These are phyloP conservation scores for Engystomops pustulosus DNA, from an alignment of 2,113 vertebrate species.

Conservation along the genomic window DNA sequence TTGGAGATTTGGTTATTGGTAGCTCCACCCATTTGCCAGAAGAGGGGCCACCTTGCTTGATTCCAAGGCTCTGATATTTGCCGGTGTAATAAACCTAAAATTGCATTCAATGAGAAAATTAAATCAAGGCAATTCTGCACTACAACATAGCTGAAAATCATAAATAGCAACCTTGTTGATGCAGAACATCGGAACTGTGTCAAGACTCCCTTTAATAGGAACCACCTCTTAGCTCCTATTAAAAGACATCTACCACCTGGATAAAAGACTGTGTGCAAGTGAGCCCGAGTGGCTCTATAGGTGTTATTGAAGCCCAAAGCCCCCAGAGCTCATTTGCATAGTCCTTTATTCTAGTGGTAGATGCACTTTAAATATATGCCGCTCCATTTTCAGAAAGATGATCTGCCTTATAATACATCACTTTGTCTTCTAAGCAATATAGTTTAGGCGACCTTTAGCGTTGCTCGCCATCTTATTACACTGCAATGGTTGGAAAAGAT, in stretches of 20 bases:
- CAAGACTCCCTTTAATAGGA: not conserved
- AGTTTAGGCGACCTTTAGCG: not conserved
- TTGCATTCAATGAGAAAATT: not conserved
- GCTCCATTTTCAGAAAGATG: not conserved
- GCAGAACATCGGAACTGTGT: not conserved
- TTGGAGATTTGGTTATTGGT: conserved; percentile 96
- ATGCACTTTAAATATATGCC: too few species aligned
- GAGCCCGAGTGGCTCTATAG: too few species aligned
- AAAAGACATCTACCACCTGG: too few species aligned
- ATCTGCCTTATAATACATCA: not conserved
- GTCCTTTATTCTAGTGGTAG: too few species aligned
- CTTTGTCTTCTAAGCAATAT: not conserved
- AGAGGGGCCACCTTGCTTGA: conserved; percentile 97
- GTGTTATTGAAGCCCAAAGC: too few species aligned
- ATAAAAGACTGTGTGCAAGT: too few species aligned
- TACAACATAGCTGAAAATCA: not conserved
- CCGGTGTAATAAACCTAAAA: conserved; percentile 96
- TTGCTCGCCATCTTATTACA: not conserved
- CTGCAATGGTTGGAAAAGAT: not conserved
- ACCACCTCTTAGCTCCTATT: not conserved
- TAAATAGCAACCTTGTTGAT: not conserved
- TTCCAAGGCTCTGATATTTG: conserved; percentile 98
- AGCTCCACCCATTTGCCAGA: conserved; percentile 97
- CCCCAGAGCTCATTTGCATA: too few species aligned
- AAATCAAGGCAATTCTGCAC: not conserved